phyloP scores from a whole-genome alignment of 2,113 vertebrate genomes.

The Chauna torquata region DNA sequence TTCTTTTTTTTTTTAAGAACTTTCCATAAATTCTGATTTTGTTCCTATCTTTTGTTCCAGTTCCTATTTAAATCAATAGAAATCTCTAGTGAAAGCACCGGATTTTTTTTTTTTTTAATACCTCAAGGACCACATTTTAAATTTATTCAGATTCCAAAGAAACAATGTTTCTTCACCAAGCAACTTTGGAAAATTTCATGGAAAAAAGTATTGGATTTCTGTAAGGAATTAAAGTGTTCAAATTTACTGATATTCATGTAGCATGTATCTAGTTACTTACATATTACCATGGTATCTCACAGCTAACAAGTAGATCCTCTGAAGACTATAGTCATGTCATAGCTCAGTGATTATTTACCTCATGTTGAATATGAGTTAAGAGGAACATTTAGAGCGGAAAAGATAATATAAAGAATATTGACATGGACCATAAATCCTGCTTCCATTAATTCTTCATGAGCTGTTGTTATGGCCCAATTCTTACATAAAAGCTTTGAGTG shows the following conservation, averaged over 20 bases:
- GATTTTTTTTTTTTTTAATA: not conserved
- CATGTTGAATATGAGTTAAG: not conserved
- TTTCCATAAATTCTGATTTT: not conserved
- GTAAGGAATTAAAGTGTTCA: not conserved
- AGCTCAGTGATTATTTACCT: not conserved
- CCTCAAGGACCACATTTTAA: not conserved
- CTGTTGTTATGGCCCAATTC: not conserved
- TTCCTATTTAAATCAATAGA: not conserved
- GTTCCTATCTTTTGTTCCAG: not conserved
- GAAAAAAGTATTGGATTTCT: not conserved
- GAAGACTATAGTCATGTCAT: not conserved
- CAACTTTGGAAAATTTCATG: not conserved
- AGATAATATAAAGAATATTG: not conserved
- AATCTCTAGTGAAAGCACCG: not conserved
- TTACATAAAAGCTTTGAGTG: not conserved
- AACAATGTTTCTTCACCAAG: not conserved
- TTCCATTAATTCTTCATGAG: not conserved
- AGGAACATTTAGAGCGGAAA: not conserved
- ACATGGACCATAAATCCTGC: not conserved
- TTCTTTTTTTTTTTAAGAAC: not conserved
- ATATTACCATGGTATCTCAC: not conserved
- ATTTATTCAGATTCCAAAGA: not conserved
- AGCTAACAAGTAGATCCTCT: not conserved
- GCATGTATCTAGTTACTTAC: not conserved
- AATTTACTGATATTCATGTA: not conserved